phyloP scores from a whole-genome alignment of 2,113 vertebrate genomes.

The Taurulus bubalis region DNA sequence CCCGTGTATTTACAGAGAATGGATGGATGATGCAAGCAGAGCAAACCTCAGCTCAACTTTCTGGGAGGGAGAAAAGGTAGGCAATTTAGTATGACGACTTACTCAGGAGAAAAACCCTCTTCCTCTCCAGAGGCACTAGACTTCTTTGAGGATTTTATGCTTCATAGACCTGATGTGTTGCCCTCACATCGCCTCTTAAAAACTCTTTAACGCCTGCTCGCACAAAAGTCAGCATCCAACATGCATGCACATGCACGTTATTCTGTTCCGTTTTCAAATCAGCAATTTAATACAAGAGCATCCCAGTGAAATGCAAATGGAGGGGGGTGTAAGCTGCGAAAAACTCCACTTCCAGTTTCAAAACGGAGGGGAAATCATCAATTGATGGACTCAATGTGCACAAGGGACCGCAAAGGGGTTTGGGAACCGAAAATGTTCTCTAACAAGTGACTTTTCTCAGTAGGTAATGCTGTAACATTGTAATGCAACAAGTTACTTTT shows the following conservation, averaged over 20 bases:
- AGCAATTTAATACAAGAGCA: background rate
- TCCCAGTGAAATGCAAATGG: background rate
- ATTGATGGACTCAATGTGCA: too few relatives aligned
- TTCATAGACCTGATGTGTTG: conserved; percentile 6
- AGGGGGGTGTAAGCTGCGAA: background rate
- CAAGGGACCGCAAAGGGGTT: background rate
- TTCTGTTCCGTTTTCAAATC: background rate
- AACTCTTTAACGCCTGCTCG: background rate
- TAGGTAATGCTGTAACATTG: background rate
- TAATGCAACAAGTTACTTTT: background rate
- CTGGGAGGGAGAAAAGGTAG: conserved; percentile 29
- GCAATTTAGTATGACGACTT: conserved; percentile 42
- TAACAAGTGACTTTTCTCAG: background rate
- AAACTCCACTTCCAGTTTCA: background rate
- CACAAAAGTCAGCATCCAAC: background rate
- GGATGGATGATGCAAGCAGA: conserved; percentile 69
- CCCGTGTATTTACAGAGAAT: conserved; percentile 65
- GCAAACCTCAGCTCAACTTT: conserved; percentile 67
- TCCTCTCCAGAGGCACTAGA: background rate
- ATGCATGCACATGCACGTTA: background rate
- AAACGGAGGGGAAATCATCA: background rate
- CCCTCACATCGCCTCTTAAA: background rate
- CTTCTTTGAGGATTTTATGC: background rate
- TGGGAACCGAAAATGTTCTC: too few relatives aligned
- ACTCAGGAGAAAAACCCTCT: conserved; percentile 12